phyloP scores from a whole-genome alignment of 2,113 vertebrate genomes.

The Thomomys bottae region DNA sequence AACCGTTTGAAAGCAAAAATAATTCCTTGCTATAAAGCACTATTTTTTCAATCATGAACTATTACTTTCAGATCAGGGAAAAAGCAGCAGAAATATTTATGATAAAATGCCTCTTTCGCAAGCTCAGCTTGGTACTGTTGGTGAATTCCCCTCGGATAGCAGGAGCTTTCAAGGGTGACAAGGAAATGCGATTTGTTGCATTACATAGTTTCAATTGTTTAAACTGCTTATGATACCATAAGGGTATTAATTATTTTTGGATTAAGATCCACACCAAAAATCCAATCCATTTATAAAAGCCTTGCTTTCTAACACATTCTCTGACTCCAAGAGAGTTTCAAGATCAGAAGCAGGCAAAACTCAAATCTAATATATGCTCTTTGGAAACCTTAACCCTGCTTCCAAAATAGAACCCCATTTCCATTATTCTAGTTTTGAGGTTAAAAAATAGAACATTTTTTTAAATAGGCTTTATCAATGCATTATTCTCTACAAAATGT shows the following conservation, averaged over 20 bases:
- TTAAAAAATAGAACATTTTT: too few relatives aligned
- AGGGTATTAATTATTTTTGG: constrained; percentile 68
- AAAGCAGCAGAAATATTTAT: constrained; percentile 58
- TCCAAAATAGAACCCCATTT: background rate
- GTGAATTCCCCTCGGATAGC: background rate
- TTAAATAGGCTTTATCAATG: background rate
- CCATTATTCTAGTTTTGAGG: background rate
- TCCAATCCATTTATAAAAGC: background rate
- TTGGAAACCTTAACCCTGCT: background rate
- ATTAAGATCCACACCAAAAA: constrained; percentile 43
- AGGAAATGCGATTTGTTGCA: background rate
- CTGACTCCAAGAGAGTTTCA: rapidly evolving
- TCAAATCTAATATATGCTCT: background rate
- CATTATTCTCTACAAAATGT: background rate
- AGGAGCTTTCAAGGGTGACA: constrained; percentile 29
- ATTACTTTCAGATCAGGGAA: constrained; percentile 62
- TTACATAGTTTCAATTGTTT: constrained; percentile 45
- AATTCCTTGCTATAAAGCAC: constrained; percentile 20
- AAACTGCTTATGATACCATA: constrained; percentile 49
- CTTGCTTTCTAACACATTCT: background rate
- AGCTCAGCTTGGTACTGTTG: background rate
- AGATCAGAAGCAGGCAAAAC: background rate
- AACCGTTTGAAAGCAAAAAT: constrained; percentile 4
- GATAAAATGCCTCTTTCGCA: constrained; percentile 7
- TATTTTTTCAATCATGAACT: constrained; percentile 72